Conservation (phyloP, 64 coral and sea anemone species). For the Montipora cactus region DNA sequence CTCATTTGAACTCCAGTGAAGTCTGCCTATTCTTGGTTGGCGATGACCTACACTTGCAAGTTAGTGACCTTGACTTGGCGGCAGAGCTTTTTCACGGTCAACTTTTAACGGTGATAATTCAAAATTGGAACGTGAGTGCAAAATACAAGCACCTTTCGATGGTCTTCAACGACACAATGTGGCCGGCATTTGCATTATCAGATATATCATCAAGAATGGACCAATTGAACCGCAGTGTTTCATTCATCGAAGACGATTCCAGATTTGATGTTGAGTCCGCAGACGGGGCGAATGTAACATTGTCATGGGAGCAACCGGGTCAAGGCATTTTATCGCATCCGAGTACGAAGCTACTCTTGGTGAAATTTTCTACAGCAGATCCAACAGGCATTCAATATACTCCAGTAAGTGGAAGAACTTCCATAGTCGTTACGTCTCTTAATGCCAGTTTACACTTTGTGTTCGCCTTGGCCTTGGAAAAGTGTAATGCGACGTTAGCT, state of each 20-base stretch:
- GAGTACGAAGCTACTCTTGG: conserved; percentile 7
- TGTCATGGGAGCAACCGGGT: conserved; percentile 25
- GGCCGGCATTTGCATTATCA: conserved; percentile 45
- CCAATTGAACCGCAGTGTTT: neutral
- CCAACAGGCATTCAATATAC: neutral
- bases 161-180: conserved; percentile 34
- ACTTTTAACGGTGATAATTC: conserved; percentile 33
- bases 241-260: neutral
- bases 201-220: conserved; percentile 27
- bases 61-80: neutral
- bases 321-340: neutral
- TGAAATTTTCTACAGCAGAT: neutral
- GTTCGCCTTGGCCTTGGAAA: conserved; percentile 25
- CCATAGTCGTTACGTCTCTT: conserved; percentile 3
- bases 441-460: conserved; percentile 20
- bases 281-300: neutral
- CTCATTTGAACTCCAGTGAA: conserved; percentile 39
- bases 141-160: conserved; percentile 29
- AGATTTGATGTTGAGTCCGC: neutral
- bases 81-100: conserved; percentile 37
- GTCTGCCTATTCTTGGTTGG: conserved; percentile 56
- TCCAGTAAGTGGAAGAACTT: conserved; percentile 16
- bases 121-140: conserved; percentile 47
- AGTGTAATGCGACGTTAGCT: conserved; percentile 35
- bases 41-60: conserved; percentile 30